These are phyloP conservation scores for Neodiprion pinetum DNA, from an alignment of 1,140 invertebrate genomes.

Conservation along the genomic window DNA sequence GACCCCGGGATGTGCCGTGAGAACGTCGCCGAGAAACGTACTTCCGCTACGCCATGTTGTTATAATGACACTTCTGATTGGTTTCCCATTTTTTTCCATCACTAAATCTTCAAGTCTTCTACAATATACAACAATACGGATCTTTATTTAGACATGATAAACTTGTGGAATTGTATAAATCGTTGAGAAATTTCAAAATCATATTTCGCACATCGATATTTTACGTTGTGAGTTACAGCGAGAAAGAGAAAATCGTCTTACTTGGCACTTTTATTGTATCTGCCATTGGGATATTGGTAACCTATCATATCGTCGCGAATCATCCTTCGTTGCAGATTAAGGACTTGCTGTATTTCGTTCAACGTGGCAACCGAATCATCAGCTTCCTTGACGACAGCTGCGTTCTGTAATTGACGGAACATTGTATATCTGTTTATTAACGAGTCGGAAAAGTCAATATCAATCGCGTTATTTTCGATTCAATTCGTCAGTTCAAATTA, in stretches of 20 bases:
- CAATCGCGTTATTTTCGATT: no score
- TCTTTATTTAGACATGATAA: neutral
- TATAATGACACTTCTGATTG: slow-evolving; percentile 76
- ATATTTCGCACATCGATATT: neutral
- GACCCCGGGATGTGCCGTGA: slow-evolving; percentile 83
- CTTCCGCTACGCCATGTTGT: slow-evolving; percentile 89
- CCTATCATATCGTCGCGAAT: slow-evolving; percentile 67
- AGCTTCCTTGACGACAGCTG: neutral
- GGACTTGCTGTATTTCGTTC: slow-evolving; percentile 63
- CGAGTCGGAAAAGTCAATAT: no score
- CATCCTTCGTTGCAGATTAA: slow-evolving; percentile 63
- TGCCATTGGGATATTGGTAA: slow-evolving; percentile 68
- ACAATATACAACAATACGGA: neutral
- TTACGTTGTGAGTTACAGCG: neutral
- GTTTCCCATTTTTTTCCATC: slow-evolving; percentile 71
- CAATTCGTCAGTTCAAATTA: no score
- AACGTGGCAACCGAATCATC: slow-evolving; percentile 28
- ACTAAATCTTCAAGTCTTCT: slow-evolving; percentile 72
- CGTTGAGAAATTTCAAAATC: no score
- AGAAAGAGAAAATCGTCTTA: slow-evolving; percentile 25
- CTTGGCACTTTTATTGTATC: slow-evolving; percentile 61
- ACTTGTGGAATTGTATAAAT: no score
- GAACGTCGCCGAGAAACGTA: slow-evolving; percentile 84
- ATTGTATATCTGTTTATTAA: no score
- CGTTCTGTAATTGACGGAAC: neutral